Evolutionary conservation across 1,140 invertebrate species (phyloP).

Genomic region (Dryas iulia): DNA sequence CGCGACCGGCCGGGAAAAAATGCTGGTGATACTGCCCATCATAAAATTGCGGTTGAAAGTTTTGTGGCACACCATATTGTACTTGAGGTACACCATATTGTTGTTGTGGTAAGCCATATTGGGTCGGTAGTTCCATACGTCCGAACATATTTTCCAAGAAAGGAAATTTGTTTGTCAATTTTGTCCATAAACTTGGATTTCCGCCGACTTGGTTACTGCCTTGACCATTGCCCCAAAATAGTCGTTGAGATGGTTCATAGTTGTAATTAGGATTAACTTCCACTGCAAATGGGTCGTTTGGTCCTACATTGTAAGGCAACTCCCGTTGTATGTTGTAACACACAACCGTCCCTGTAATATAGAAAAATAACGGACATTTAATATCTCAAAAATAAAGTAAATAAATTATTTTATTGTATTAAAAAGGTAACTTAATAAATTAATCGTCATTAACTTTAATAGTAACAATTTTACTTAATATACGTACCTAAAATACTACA

Average conservation of each 20-base stretch:
- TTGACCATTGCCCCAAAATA: slow-evolving; percentile 60
- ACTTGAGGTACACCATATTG: slow-evolving; percentile 21
- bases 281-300: slow-evolving; percentile 52
- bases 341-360: slow-evolving; percentile 55
- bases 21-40: slow-evolving; percentile 35
- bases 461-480: background rate
- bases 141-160: slow-evolving; percentile 67
- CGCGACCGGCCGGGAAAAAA: slow-evolving; percentile 48
- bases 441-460: too few species aligned
- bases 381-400: background rate
- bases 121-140: slow-evolving; percentile 53
- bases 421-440: background rate
- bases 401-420: background rate
- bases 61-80: slow-evolving; percentile 45
- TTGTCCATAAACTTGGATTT: slow-evolving; percentile 60
- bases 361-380: slow-evolving; percentile 18
- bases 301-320: slow-evolving; percentile 52
- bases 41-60: slow-evolving; percentile 39
- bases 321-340: slow-evolving; percentile 60
- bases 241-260: slow-evolving; percentile 56
- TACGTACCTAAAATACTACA: slow-evolving; percentile 63
- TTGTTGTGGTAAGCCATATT: slow-evolving; percentile 39
- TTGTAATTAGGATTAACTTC: slow-evolving; percentile 43
- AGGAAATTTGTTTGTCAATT: slow-evolving; percentile 69
- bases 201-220: slow-evolving; percentile 73